Evolutionary conservation across 23 tunicate species (phyloP), one percentile per base, ranked within the genome.

Genomic region (Oikopleura dioica): DNA sequence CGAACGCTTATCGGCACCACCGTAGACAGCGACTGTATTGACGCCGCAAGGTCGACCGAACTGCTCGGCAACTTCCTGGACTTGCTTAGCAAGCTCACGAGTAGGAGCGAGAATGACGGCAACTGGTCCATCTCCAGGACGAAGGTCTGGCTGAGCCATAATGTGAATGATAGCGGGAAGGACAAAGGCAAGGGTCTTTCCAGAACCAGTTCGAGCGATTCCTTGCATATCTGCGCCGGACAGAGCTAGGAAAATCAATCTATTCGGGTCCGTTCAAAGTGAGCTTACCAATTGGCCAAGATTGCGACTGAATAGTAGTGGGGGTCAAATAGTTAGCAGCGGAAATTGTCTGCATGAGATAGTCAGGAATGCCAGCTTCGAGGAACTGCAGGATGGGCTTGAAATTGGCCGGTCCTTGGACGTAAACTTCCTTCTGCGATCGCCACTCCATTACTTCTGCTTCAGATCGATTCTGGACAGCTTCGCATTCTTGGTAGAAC

Each of bases 31-130:
- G 16, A 80, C 78, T 34, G 80, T 59, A 37, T 79, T 67, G 16
- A 83, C 26, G 16, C 36, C 35, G 26, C 81, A 80, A 16, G 29
- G 38, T 38, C n/a, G 76, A 35, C 37, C 31, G 68, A 78, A 37
- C 1, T 35, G 35, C 0, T 50, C 35, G 32, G 83, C 83, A n/a
- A 94, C 88, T 37, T 76, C 36, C 5, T 59, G 77, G 72, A 87
- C 79, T 69, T 94, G 99, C 35, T 78, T 81, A 1, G 99, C 99
- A 51, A 94, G 79, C 69, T 94, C 99, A 1, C 99, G 59, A 29
- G 99, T 94, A 0, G 99, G 99, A 32, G 84, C 81, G 1, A 87
- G 37, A n/a, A 94, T 94, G 9, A 94, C 36, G 21, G 83, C 95
- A 63, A 63, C 72, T 63, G 72, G 72, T 23, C 72, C 72, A 23